A percentile compares a stretch with the other conserved stretches of the same genome.
phyloP scores from a whole-genome alignment of 2,888 invertebrate species.

The Hyposoter dolosus region DNA sequence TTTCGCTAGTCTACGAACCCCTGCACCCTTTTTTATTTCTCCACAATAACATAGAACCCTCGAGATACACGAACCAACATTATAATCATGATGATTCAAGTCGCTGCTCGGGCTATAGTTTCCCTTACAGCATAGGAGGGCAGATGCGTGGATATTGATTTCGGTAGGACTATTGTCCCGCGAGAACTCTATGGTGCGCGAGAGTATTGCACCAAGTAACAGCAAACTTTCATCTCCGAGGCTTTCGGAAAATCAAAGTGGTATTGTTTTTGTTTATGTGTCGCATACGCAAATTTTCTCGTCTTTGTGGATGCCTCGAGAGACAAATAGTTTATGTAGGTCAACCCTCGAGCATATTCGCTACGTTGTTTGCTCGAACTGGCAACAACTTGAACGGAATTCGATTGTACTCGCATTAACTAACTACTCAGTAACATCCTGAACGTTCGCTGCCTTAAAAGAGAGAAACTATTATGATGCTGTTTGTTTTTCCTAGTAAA shows the following conservation, averaged over 20 bases:
- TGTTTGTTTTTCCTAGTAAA: conserved; percentile 78
- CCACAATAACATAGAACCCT: too few relatives aligned
- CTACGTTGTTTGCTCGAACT: background rate
- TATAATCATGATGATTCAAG: background rate
- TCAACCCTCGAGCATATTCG: conserved; percentile 21
- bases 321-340: conserved; percentile 62
- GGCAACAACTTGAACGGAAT: conserved; percentile 2
- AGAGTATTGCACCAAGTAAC: conserved; percentile 23
- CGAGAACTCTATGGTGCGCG: background rate
- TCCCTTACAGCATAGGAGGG: conserved; percentile 27
- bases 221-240: conserved; percentile 54
- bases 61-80: background rate
- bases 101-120: too few relatives aligned
- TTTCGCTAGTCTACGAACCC: background rate
- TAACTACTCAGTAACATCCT: conserved; percentile 9
- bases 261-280: conserved; percentile 48
- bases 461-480: background rate
- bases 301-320: background rate
- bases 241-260: conserved; percentile 47
- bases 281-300: conserved; percentile 16
- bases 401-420: conserved; percentile 6
- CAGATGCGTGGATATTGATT: conserved; percentile 59
- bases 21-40: background rate
- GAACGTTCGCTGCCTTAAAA: background rate
- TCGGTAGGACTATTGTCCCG: conserved; percentile 39